Percentiles rank a stretch among this genome's conserved stretches.
Conservation (phyloP, 1,140 invertebrate species). For the Nasonia giraulti region DNA sequence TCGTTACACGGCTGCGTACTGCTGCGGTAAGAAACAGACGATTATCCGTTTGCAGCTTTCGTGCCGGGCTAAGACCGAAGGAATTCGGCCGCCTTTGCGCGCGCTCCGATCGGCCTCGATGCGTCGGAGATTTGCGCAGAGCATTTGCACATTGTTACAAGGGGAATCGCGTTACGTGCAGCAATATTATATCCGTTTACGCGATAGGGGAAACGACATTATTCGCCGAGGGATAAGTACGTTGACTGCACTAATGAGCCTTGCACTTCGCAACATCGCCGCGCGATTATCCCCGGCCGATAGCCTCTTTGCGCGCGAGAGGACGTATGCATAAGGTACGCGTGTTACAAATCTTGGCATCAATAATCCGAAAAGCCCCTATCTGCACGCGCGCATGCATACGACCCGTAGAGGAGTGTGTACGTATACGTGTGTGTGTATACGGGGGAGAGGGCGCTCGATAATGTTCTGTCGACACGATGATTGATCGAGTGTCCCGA, state of each 20-base stretch:
- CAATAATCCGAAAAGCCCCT: background rate
- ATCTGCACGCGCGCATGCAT: slow-evolving; percentile 33
- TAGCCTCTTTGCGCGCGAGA: background rate
- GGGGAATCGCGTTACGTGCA: background rate
- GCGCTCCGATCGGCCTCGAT: slow-evolving; percentile 29
- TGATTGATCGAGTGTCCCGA: slow-evolving; percentile 68
- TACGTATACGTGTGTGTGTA: background rate
- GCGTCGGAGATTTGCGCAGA: too few relatives aligned
- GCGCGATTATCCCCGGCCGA: background rate
- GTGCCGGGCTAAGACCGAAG: slow-evolving; percentile 11
- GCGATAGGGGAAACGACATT: background rate
- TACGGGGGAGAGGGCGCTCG: slow-evolving; percentile 41
- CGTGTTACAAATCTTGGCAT: background rate
- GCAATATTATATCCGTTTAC: background rate
- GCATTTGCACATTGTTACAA: too few relatives aligned
- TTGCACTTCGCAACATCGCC: background rate
- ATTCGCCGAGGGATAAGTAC: background rate
- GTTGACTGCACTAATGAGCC: slow-evolving; percentile 2
- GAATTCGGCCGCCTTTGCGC: slow-evolving; percentile 6
- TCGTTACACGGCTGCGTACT: background rate
- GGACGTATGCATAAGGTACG: background rate
- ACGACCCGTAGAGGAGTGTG: background rate
- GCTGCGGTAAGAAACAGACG: slow-evolving; percentile 58
- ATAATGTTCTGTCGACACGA: slow-evolving; percentile 69
- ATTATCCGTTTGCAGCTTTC: slow-evolving; percentile 60